These are phyloP conservation scores for Hydrozoanthus tunicans DNA, from an alignment of 64 coral and sea anemone genomes.

Conservation along the genomic window DNA sequence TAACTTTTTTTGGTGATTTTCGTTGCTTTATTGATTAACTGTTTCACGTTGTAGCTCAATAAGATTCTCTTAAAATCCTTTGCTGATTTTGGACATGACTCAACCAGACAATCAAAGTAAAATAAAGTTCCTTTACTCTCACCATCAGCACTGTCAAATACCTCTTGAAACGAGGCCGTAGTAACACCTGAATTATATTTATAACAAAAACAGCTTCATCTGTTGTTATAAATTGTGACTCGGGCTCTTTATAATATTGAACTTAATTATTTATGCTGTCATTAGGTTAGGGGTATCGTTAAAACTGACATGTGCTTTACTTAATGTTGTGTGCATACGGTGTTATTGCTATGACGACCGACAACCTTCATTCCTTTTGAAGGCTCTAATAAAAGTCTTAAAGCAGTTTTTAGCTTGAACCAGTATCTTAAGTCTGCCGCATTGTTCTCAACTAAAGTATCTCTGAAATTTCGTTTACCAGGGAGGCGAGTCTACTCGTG, in stretches of 20 bases:
- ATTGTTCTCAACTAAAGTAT: neutral
- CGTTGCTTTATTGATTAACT: conserved; percentile 46
- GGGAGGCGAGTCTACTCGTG: neutral
- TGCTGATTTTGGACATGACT: conserved; percentile 39
- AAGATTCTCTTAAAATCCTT: neutral
- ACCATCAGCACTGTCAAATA: neutral
- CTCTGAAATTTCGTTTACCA: neutral
- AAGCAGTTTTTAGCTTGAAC: neutral
- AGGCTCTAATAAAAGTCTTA: too few species aligned
- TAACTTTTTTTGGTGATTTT: neutral
- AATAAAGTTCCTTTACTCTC: neutral
- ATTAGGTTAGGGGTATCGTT: too few species aligned
- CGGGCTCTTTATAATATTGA: too few species aligned
- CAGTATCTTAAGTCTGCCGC: neutral
- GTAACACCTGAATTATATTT: too few species aligned
- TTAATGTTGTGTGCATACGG: too few species aligned
- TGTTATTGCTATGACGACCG: too few species aligned
- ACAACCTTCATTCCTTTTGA: too few species aligned
- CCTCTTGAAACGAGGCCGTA: neutral
- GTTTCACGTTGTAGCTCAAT: conserved; percentile 16
- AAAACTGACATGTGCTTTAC: too few species aligned
- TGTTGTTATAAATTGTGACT: too few species aligned
- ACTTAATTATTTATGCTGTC: too few species aligned
- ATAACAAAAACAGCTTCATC: too few species aligned
- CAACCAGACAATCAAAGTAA: conserved; percentile 36